These are phyloP conservation scores for Acrocephalus scirpaceus DNA, from an alignment of 2,797 vertebrate genomes.

Conservation along the genomic window DNA sequence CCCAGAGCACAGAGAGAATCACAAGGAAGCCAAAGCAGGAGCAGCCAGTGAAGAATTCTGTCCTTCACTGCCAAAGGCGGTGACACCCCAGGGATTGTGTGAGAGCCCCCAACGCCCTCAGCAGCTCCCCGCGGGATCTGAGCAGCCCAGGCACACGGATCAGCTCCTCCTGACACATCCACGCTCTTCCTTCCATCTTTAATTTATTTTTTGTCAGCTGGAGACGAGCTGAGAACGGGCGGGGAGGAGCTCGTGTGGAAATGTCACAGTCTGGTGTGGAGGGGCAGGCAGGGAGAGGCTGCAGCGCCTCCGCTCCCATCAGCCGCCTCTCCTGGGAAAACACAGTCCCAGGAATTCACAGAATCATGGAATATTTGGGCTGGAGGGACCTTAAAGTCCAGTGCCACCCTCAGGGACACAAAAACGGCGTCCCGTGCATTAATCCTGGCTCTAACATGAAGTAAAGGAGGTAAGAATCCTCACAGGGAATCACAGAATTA, in stretches of 20 bases:
- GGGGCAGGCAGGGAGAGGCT: not conserved
- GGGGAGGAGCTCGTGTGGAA: not conserved
- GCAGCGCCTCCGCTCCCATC: not conserved
- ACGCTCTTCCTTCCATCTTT: not conserved
- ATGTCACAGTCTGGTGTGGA: not conserved
- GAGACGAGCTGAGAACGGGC: not conserved
- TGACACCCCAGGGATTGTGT: accelerated
- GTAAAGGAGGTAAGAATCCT: no score
- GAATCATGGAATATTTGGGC: no score
- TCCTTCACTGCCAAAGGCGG: accelerated
- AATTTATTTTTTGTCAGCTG: not conserved
- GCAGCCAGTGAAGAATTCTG: not conserved
- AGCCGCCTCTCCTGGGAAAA: not conserved
- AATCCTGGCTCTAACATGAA: no score
- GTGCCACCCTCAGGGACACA: no score
- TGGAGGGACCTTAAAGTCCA: no score
- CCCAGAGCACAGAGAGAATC: not conserved
- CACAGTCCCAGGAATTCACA: not conserved
- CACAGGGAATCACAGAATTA: not conserved
- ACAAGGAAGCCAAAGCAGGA: not conserved
- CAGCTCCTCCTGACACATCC: not conserved
- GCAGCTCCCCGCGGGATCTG: not conserved
- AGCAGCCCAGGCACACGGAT: not conserved
- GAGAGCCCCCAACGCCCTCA: not conserved
- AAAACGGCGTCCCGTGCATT: no score